phyloP scores from a whole-genome alignment of 2,797 vertebrate genomes.

The Phrynocephalus guinanensis region DNA sequence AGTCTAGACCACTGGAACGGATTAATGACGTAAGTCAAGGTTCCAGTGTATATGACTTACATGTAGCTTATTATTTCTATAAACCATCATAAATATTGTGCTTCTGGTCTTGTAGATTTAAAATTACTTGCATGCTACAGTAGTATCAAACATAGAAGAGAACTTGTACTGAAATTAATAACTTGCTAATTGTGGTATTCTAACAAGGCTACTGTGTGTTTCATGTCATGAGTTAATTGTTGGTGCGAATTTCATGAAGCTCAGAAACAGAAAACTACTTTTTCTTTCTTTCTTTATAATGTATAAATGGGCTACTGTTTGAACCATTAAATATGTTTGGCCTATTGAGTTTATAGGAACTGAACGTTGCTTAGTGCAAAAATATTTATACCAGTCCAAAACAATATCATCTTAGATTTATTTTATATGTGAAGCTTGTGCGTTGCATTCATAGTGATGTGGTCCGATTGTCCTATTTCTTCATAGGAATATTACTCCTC shows the following conservation, averaged over 20 bases:
- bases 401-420: not conserved
- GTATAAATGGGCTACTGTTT: not conserved
- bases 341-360: not conserved
- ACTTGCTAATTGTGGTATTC: not conserved
- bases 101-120: not conserved
- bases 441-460: not conserved
- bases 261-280: conserved; percentile 9
- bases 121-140: not conserved
- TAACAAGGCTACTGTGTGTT: not conserved
- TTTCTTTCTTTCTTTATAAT: not conserved
- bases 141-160: conserved; percentile 36
- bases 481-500: not conserved
- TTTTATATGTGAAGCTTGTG: not conserved
- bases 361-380: not conserved
- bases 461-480: not conserved
- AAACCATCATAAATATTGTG: conserved; percentile 21
- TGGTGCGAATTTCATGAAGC: not conserved
- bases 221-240: too few species aligned
- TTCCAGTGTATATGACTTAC: not conserved
- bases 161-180: conserved; percentile 12
- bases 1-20: too few species aligned
- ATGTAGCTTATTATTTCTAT: conserved; percentile 33
- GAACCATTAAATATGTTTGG: not conserved
- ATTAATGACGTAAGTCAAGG: too few species aligned
- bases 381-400: not conserved